Evolutionary conservation across 1,140 invertebrate species (phyloP), one percentile per base, ranked within the genome.

Genomic region (Mya arenaria): DNA sequence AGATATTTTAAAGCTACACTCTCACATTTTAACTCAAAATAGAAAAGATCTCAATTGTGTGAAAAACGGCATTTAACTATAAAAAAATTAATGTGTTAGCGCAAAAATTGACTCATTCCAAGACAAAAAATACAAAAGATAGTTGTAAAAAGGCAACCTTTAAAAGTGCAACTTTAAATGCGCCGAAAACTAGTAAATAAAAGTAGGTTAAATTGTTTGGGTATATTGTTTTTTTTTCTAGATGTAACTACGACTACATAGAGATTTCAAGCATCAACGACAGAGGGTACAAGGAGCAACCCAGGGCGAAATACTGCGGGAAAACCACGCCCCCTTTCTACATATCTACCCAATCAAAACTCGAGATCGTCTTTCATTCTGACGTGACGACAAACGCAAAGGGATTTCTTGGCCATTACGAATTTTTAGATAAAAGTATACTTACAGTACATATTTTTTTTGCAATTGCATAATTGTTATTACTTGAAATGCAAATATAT

Each of bases 241-340:
- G 90, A 58, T 91, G 90, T 65, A 63, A 84, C 30, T 90, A 85
- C 58, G 90, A 91, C 77, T 90, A 89, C 71, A 86, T 91, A 23
- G 89, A 91, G 56, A 83, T 90, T 39, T 91, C 83, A 34, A 86
- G 84, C 30, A 78, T 89, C 41, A 86, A 91, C 72, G 48, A 39
- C 4, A 81, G 74, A 25, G 85, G 86, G 15, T 86, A 84, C 75
- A 87, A 84, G 68, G 85, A 86, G 4, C 68, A 86, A 13, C 75
- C 88, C 30, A 85, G 85, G n/a, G 62, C 86, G 13, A 85, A 83
- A 48, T 82, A 65, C 63, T 91, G 90, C 72, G 89, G 89, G 25
- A 74, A 48, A 13, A 74, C 82, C 25, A 83, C 81, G 17, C 90
- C 90, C 0, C 78, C 75, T 3, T 60, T 85, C 19, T 85, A 89